phyloP scores from a whole-genome alignment of 2,113 vertebrate species.

The Eleginops maclovinus region DNA sequence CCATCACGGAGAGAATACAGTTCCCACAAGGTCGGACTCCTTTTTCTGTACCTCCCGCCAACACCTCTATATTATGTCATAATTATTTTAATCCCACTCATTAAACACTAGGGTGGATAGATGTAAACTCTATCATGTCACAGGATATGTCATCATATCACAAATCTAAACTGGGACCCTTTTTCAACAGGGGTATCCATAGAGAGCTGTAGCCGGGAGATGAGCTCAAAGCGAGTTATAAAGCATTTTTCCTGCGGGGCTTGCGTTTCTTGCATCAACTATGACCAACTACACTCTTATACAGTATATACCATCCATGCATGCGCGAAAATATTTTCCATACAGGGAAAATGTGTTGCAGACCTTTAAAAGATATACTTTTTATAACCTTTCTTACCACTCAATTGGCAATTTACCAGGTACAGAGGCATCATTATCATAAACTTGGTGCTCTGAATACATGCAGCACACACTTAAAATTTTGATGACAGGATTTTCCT shows the following conservation, averaged over 20 bases:
- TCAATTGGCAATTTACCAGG: background rate
- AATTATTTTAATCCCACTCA: too few relatives aligned
- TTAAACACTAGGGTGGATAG: background rate
- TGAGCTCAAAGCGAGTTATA: too few relatives aligned
- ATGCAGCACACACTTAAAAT: background rate
- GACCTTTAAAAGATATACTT: background rate
- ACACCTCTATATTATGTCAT: background rate
- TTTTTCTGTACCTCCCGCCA: background rate
- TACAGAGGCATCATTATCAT: background rate
- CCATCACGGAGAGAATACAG: slow-evolving; percentile 94
- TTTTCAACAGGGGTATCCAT: background rate
- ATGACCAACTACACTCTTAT: background rate
- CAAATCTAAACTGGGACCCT: background rate
- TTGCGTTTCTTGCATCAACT: background rate
- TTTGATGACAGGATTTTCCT: background rate
- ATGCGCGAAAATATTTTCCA: background rate
- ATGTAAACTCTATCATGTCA: background rate
- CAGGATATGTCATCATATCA: background rate
- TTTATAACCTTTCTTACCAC: background rate
- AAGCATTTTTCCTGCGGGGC: background rate
- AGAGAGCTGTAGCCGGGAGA: background rate
- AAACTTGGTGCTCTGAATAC: background rate
- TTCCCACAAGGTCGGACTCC: slow-evolving; percentile 90
- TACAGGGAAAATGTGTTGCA: background rate
- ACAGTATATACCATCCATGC: background rate